A percentile compares a stretch with the other conserved stretches of the same genome.
Conservation (phyloP, 2,113 vertebrate species). For the Thryonomys swinderianus region DNA sequence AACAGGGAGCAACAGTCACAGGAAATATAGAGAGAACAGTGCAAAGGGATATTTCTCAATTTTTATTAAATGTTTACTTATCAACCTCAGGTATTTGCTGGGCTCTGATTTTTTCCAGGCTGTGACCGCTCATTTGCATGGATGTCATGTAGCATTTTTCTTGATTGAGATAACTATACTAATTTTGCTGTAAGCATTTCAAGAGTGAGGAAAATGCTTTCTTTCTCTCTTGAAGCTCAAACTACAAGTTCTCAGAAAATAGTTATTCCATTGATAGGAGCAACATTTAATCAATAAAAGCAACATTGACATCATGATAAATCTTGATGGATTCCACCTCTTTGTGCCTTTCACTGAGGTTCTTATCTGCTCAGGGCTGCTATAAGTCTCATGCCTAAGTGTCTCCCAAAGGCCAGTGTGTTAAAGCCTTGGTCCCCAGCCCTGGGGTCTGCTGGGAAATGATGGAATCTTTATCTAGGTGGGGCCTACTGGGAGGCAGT, state of each 20-base stretch:
- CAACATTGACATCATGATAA: no score
- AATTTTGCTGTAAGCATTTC: not conserved
- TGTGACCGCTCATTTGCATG: not conserved
- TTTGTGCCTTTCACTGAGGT: not conserved
- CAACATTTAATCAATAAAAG: not conserved
- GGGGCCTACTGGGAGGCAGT: not conserved
- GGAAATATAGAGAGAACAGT: not conserved
- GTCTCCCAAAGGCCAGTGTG: not conserved
- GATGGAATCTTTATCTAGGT: not conserved
- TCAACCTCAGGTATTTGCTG: not conserved
- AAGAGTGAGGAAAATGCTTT: not conserved
- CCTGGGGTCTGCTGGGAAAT: no score
- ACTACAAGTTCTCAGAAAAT: not conserved
- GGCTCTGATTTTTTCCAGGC: not conserved
- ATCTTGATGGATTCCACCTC: no score
- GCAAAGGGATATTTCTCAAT: conserved; percentile 9
- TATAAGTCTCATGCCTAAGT: not conserved
- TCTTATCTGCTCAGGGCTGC: not conserved
- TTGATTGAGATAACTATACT: not conserved
- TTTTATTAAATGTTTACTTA: conserved; percentile 36
- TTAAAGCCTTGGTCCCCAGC: not conserved
- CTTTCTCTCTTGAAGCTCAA: not conserved
- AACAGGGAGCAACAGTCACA: not conserved
- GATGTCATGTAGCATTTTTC: not conserved
- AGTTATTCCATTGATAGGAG: not conserved